Evolutionary conservation across 2,888 invertebrate species (phyloP).

Genomic region (Heliconius erato): DNA sequence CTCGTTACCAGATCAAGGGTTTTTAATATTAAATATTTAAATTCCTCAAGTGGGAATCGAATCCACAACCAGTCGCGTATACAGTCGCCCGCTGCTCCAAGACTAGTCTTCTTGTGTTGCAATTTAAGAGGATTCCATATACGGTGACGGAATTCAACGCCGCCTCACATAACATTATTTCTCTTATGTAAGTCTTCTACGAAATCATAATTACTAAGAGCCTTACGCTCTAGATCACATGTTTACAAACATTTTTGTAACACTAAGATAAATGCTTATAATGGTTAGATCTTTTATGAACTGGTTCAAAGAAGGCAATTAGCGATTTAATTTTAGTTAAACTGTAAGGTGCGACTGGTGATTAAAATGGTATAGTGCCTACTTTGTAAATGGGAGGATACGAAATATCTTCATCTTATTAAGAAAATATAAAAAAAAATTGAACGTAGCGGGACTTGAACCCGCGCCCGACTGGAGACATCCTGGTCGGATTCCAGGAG

Average conservation of each 20-base stretch:
- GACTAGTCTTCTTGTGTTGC: neutral
- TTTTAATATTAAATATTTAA: neutral
- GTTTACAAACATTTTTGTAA: slow-evolving; percentile 33
- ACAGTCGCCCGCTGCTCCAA: neutral
- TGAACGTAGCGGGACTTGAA: too few species aligned
- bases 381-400: too few species aligned
- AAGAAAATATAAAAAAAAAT: too few species aligned
- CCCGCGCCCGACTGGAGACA: too few species aligned
- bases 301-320: neutral
- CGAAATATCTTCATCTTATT: too few species aligned
- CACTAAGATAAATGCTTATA: neutral
- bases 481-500: too few species aligned
- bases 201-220: slow-evolving; percentile 14
- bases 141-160: neutral
- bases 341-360: neutral
- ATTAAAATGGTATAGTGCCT: too few species aligned
- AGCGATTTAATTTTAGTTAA: neutral
- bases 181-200: slow-evolving; percentile 12
- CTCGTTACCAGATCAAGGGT: too few species aligned
- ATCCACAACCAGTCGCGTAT: neutral
- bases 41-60: neutral
- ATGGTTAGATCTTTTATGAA: neutral
- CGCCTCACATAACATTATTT: neutral
- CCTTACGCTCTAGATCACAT: slow-evolving; percentile 31
- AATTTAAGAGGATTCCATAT: neutral